Percentiles rank a stretch among this genome's conserved stretches.
phyloP scores from a whole-genome alignment of 2,113 vertebrate genomes.

The Pavo muticus region DNA sequence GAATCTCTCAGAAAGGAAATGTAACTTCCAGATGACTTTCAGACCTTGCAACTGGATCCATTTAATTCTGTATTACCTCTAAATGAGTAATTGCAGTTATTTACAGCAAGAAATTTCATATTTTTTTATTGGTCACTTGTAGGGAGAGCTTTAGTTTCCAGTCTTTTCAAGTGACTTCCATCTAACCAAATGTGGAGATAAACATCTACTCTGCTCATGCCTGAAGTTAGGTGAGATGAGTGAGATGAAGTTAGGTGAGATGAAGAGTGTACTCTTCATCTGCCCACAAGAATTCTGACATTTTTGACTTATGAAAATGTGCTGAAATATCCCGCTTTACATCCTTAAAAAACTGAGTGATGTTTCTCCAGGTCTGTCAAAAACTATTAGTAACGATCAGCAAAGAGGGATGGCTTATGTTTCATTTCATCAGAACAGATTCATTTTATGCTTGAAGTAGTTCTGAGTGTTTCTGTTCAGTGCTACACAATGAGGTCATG shows the following conservation, averaged over 20 bases:
- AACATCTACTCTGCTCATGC: not conserved
- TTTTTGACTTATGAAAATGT: constrained; percentile 20
- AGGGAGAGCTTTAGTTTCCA: not conserved
- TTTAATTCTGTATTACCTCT: not conserved
- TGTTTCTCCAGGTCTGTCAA: constrained; percentile 18
- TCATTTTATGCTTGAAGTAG: not conserved
- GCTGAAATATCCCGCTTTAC: not conserved
- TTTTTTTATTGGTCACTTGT: not conserved
- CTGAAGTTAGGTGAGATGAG: not conserved
- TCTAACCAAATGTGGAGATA: not conserved
- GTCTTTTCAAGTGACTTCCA: not conserved
- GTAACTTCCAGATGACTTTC: not conserved
- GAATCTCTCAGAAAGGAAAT: not conserved
- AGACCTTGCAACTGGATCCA: not conserved
- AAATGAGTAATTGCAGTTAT: not conserved
- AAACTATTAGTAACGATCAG: constrained; percentile 14
- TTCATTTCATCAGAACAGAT: constrained; percentile 9
- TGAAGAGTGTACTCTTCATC: not conserved
- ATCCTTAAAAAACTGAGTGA: constrained; percentile 27
- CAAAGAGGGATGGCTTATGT: not conserved
- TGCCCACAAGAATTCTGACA: not conserved
- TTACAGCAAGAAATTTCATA: not conserved
- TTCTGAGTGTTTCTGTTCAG: constrained; percentile 16
- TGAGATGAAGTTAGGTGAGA: not conserved
- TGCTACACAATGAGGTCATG: not conserved